phyloP scores from a whole-genome alignment of 2,888 invertebrate genomes.

The Phasia obesa region DNA sequence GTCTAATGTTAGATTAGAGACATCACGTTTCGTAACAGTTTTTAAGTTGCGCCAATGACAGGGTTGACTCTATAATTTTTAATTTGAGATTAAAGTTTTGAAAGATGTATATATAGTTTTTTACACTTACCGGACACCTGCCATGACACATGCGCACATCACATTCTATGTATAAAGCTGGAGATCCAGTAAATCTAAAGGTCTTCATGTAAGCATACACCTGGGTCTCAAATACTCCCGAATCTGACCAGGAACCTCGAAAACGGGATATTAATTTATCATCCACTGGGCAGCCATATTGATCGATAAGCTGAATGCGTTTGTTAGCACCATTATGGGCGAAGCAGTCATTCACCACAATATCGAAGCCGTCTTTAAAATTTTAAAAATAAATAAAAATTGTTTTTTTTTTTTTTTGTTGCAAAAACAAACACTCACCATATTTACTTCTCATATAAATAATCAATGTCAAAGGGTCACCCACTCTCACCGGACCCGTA shows the following conservation, averaged over 20 bases:
- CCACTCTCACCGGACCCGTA: slow-evolving; percentile 94
- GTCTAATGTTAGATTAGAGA: slow-evolving; percentile 81
- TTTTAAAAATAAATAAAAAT: background rate
- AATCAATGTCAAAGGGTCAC: slow-evolving; percentile 94
- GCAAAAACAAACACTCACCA: slow-evolving; percentile 84
- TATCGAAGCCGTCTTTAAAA: slow-evolving; percentile 93
- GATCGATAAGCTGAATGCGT: slow-evolving; percentile 94
- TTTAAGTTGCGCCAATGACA: slow-evolving; percentile 97
- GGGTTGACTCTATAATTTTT: slow-evolving; percentile 89
- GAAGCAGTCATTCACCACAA: slow-evolving; percentile 96
- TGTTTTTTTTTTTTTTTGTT: too few relatives aligned
- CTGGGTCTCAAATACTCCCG: slow-evolving; percentile 95
- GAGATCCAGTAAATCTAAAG: slow-evolving; percentile 93
- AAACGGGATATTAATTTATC: slow-evolving; percentile 96
- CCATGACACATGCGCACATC: slow-evolving; percentile 98
- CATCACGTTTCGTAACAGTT: slow-evolving; percentile 89
- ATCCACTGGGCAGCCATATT: slow-evolving; percentile 96
- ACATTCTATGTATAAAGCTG: slow-evolving; percentile 96
- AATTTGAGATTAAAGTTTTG: background rate
- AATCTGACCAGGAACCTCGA: slow-evolving; percentile 95
- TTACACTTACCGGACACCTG: slow-evolving; percentile 91
- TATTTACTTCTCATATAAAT: slow-evolving; percentile 98
- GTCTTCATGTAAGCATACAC: slow-evolving; percentile 98
- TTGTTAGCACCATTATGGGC: slow-evolving; percentile 97
- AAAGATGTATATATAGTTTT: background rate